Evolutionary conservation across 2,797 vertebrate species (phyloP), one percentile per base, ranked within the genome.

Genomic region (Momotus momota): DNA sequence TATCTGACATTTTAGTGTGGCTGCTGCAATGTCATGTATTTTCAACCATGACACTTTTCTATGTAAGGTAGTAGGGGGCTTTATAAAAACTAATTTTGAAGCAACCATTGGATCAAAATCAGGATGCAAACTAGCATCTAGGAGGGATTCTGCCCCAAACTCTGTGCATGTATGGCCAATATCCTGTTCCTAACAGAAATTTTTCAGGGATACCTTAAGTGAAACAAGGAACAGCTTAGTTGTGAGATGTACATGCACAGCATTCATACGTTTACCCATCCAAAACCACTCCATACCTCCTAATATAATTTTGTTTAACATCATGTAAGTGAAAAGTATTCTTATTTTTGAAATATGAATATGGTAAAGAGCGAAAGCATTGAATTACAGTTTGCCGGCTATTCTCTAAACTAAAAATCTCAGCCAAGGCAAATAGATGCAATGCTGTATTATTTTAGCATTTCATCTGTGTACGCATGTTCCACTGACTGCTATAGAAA

Each of bases 1-100:
- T 64, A 90, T 86, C 87, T 95, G 81, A 86, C 11, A 5, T 96
- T 89, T 86, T 93, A 67, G 49, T 14, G 85, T 94, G 48, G 78
- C 73, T 87, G 58, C 67, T 43, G 62, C 40, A 64, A 57, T 88
- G 61, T 88, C 81, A 91, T 79, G n/a, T 94, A 62, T 86, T 91
- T 93, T 70, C 26, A 75, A 27, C 26, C 41, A 17, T 60, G 35
- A 35, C 35, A 35, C 35, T 35, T 35, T 35, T 35, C 35, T 35
- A 35, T 8, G 35, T 35, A 35, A 35, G 35, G 35, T 35, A 35
- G 35, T 35, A 35, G 35, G 35, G 35, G 35, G 35, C 35, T 35
- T 35, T 35, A 35, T 35, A 35, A 35, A 35, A 29, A 1, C 2
- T 54, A 6, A 22, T 58, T 83, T 86, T 12, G 1, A 90, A 88